Evolutionary conservation across 2,797 vertebrate genomes (phyloP), one percentile per base, ranked within the genome.

Genomic region (Rousettus madagascariensis): DNA sequence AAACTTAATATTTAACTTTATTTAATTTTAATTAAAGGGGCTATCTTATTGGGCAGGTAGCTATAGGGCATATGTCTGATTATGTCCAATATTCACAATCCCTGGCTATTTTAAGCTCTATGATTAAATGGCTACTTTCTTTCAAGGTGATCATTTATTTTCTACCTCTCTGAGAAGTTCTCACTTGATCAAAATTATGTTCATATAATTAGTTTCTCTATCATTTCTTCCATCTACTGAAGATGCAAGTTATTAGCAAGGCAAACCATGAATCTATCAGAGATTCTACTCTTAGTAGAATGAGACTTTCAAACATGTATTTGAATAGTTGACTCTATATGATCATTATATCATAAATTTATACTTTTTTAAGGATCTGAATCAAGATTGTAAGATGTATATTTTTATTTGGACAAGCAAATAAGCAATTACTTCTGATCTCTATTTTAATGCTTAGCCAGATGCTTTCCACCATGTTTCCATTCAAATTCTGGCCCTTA

Each of bases 1-100:
- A 72, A 96, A 65, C 20, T 46, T 59, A 91, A 92, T 57, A 28
- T 65, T 92, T 79, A 71, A 68, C 82, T 95, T 92, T 86, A 95
- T 95, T 92, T 86, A 95, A 91, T 80, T 96, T 94, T 94, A 88
- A 92, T 80, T 75, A 92, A 93, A 94, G 30, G 30, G 33, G 30
- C 28, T 55, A 84, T 92, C 17, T 90, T 80, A 92, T 17, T 92
- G 43, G 63, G 84, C 59, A 72, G 36, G 77, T 87, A 87, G 75
- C 63, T 63, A 53, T 78, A 84, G 59, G 84, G 53, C 6, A 89
- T 69, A 79, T 85, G 36, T 77, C 61, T 89, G 74, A 61, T 53
- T 94, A 92, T 66, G 74, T 65, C 49, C 36, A 90, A 90, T 90
- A 95, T 66, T 93, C 63, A 83, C 5, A 16, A 94, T 51, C 77